These are phyloP conservation scores for Drosophila meridionalis DNA, from an alignment of 2,888 invertebrate species.

Conservation along the genomic window DNA sequence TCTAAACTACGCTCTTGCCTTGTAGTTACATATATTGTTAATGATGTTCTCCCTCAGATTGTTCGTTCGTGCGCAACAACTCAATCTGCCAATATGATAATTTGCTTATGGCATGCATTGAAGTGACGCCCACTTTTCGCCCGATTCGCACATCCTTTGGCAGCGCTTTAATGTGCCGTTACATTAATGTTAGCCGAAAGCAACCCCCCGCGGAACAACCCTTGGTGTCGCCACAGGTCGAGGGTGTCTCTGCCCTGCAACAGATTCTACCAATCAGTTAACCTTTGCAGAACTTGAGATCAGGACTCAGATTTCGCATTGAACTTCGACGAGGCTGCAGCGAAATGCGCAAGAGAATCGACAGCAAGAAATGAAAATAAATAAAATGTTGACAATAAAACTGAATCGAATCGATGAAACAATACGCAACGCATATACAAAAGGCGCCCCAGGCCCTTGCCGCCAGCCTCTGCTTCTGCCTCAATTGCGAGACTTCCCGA, in stretches of 20 bases:
- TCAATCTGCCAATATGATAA: slow-evolving; percentile 56
- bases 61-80: slow-evolving; percentile 45
- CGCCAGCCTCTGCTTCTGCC: background rate
- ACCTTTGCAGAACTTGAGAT: slow-evolving; percentile 22
- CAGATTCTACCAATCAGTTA: slow-evolving; percentile 44
- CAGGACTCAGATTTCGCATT: background rate
- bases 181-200: slow-evolving; percentile 33
- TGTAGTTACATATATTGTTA: slow-evolving; percentile 1
- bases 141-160: slow-evolving; percentile 61
- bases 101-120: slow-evolving; percentile 30
- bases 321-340: slow-evolving; percentile 42
- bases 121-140: slow-evolving; percentile 45
- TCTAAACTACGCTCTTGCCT: background rate
- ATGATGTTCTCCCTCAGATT: slow-evolving; percentile 6
- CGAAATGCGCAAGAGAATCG: slow-evolving; percentile 53
- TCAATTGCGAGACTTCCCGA: background rate
- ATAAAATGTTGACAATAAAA: slow-evolving; percentile 57
- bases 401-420: slow-evolving; percentile 54
- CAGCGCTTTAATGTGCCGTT: slow-evolving; percentile 45
- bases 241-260: slow-evolving; percentile 29
- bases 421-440: slow-evolving; percentile 34
- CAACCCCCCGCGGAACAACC: slow-evolving; percentile 39
- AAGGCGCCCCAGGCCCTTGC: background rate
- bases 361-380: slow-evolving; percentile 10
- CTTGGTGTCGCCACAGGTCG: slow-evolving; percentile 7